Evolutionary conservation across 2,797 vertebrate genomes (phyloP).

Genomic region (Eupleurogrammus muticus): DNA sequence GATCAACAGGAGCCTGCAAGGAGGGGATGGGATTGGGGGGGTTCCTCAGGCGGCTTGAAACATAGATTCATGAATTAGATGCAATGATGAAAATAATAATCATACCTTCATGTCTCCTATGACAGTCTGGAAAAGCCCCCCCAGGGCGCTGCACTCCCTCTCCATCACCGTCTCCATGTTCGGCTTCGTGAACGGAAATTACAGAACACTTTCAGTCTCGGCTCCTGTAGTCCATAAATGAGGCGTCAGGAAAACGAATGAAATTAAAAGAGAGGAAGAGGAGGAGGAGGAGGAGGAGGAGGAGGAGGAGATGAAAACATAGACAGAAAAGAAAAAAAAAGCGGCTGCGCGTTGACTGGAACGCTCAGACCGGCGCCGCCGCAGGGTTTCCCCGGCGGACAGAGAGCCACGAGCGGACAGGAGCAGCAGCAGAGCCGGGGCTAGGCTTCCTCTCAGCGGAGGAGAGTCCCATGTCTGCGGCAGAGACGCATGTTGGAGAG

Average conservation of each 20-base stretch:
- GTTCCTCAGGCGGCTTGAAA: neutral
- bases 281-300: too few species aligned
- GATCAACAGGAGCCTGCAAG: neutral
- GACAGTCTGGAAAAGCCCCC: slow-evolving; percentile 95
- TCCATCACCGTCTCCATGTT: slow-evolving; percentile 96
- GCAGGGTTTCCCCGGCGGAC: slow-evolving; percentile 43
- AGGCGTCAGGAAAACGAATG: neutral
- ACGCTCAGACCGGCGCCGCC: slow-evolving; percentile 28
- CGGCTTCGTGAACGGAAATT: slow-evolving; percentile 43
- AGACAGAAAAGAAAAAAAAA: too few species aligned
- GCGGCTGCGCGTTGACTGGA: accelerated
- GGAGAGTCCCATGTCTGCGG: slow-evolving; percentile 30
- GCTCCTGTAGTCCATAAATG: slow-evolving; percentile 42
- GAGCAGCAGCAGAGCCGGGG: slow-evolving; percentile 31
- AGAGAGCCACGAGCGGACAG: slow-evolving; percentile 26
- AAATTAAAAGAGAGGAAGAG: neutral
- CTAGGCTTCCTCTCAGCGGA: slow-evolving; percentile 11
- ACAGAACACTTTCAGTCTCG: slow-evolving; percentile 27
- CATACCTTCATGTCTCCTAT: slow-evolving; percentile 97
- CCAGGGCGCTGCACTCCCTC: slow-evolving; percentile 94
- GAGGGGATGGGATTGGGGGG: too few species aligned
- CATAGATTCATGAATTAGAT: neutral
- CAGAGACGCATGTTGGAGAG: slow-evolving; percentile 33
- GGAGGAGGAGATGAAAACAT: too few species aligned
- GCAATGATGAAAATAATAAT: neutral